phyloP scores from a whole-genome alignment of 1,140 invertebrate species.

The Propsilocerus akamusi region DNA sequence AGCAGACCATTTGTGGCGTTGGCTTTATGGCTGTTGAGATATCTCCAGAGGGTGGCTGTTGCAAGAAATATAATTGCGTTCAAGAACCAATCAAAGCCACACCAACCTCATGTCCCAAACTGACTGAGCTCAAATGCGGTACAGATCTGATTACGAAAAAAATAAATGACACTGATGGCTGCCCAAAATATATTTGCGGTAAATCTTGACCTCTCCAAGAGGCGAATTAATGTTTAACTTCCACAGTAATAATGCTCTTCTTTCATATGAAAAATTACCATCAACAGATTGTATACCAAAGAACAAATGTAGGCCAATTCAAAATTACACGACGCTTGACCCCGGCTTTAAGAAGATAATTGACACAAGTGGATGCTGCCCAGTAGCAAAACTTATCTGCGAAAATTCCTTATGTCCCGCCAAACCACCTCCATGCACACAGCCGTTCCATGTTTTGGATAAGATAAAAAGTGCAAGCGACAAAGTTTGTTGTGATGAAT shows the following conservation, averaged over 20 bases:
- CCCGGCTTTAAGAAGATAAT: slow-evolving; percentile 37
- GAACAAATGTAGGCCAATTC: slow-evolving; percentile 39
- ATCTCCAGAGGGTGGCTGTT: slow-evolving; percentile 37
- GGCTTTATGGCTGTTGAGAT: slow-evolving; percentile 31
- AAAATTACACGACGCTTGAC: slow-evolving; percentile 26
- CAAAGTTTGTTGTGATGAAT: slow-evolving; percentile 39
- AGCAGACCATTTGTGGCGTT: slow-evolving; percentile 35
- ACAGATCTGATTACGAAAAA: slow-evolving; percentile 46
- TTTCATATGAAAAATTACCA: no score
- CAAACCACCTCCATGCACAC: slow-evolving; percentile 30
- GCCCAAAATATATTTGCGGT: slow-evolving; percentile 51
- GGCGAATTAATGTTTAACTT: no score
- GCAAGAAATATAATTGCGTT: slow-evolving; percentile 44
- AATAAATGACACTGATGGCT: slow-evolving; percentile 34
- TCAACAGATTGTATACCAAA: slow-evolving; percentile 41
- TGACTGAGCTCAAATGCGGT: slow-evolving; percentile 44
- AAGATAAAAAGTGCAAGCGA: slow-evolving; percentile 21
- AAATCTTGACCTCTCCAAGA: slow-evolving; percentile 15
- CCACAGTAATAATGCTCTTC: no score
- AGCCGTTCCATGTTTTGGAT: slow-evolving; percentile 30
- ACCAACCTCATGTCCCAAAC: slow-evolving; percentile 32
- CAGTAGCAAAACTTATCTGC: slow-evolving; percentile 35
- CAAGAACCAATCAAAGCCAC: slow-evolving; percentile 25
- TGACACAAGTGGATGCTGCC: slow-evolving; percentile 48
- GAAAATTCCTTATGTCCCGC: slow-evolving; percentile 37